A percentile compares a stretch with the other conserved stretches of the same genome.
Conservation (phyloP, 1,140 invertebrate genomes). For the Rhyacophila brunnea region DNA sequence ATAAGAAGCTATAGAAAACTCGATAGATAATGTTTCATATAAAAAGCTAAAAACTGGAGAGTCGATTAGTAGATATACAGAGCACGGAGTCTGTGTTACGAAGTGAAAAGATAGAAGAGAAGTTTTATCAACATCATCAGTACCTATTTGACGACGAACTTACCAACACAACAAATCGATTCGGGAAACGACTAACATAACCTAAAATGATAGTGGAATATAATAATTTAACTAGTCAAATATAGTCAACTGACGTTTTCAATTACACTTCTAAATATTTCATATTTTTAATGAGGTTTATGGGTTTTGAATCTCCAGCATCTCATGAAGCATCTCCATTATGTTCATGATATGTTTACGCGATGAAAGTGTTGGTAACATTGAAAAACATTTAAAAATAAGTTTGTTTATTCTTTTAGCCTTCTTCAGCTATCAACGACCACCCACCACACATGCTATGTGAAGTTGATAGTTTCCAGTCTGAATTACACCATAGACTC, state of each 20-base stretch:
- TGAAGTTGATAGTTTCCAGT: constrained; percentile 87
- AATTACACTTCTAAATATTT: not conserved
- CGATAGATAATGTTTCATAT: not conserved
- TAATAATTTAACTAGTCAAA: too few relatives aligned
- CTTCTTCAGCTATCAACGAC: constrained; percentile 76
- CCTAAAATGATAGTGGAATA: constrained; percentile 26
- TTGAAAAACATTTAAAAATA: constrained; percentile 8
- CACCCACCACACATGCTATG: constrained; percentile 86
- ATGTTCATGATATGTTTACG: not conserved
- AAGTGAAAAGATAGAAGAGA: not conserved
- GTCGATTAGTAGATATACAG: not conserved
- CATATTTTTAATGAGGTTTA: not conserved
- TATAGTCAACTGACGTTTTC: too few relatives aligned
- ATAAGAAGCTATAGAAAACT: not conserved
- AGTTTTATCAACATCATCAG: not conserved
- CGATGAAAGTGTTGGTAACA: too few relatives aligned
- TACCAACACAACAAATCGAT: not conserved
- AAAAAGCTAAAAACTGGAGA: not conserved
- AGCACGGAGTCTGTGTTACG: not conserved
- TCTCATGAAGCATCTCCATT: not conserved
- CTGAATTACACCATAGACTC: constrained; percentile 80
- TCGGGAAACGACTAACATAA: constrained; percentile 11
- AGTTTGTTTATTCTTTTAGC: constrained; percentile 52
- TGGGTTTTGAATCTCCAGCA: not conserved
- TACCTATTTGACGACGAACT: not conserved